Evolutionary conservation across 1,140 invertebrate species (phyloP).

Genomic region (Diuraphis noxia): DNA sequence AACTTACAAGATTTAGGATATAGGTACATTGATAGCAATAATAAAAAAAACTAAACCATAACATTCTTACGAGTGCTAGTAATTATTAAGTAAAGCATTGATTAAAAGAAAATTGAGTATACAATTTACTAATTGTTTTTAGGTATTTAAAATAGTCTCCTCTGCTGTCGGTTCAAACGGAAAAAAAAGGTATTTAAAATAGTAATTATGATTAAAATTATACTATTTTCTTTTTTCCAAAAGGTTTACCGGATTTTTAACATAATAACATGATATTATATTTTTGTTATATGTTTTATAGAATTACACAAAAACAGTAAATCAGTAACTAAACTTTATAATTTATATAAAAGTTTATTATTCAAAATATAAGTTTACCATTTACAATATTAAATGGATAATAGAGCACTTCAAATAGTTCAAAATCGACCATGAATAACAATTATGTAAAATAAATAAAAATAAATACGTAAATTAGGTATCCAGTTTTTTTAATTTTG

Average conservation of each 20-base stretch:
- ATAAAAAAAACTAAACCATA: background rate
- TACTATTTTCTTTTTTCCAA: background rate
- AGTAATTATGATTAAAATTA: background rate
- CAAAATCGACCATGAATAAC: background rate
- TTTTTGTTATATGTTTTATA: too few species aligned
- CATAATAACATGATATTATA: too few species aligned
- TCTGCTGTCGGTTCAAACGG: too few species aligned
- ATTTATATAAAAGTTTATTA: too few species aligned
- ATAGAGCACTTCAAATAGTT: background rate
- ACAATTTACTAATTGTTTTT: background rate
- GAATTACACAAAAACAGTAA: too few species aligned
- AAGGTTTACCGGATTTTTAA: background rate
- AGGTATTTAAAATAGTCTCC: background rate
- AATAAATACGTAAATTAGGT: background rate
- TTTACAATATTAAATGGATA: too few species aligned
- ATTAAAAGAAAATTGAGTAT: too few species aligned
- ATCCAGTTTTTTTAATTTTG: background rate
- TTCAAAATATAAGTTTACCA: too few species aligned
- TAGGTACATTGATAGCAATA: too few species aligned
- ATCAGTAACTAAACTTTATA: too few species aligned
- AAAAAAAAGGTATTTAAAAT: background rate
- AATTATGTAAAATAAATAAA: background rate
- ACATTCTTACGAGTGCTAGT: background rate
- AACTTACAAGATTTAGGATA: too few species aligned
- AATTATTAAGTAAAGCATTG: background rate